These are phyloP conservation scores for Eudasyphora cyanicolor DNA, from an alignment of 2,888 invertebrate species.

Conservation along the genomic window DNA sequence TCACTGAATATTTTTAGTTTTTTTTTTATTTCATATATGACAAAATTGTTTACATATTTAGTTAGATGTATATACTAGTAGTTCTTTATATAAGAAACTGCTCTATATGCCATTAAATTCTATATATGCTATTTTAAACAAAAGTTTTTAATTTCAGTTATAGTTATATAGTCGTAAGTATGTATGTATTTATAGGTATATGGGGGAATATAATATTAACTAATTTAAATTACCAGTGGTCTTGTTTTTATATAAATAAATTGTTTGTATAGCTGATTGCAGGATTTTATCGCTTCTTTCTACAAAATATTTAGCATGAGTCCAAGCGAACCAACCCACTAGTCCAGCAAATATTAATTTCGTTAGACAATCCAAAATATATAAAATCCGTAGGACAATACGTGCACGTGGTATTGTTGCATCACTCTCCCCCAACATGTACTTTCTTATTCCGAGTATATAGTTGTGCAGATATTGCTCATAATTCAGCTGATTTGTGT, in stretches of 20 bases:
- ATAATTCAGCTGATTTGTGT: constrained; percentile 82
- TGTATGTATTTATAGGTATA: no score
- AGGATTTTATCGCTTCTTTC: constrained; percentile 73
- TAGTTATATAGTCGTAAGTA: no score
- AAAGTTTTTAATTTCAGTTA: no score
- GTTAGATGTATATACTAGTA: no score
- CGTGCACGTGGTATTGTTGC: constrained; percentile 87
- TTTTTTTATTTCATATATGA: no score
- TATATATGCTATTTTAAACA: no score
- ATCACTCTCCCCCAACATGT: constrained; percentile 90
- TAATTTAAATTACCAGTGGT: background rate
- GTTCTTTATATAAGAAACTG: no score
- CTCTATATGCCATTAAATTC: no score
- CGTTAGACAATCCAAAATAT: constrained; percentile 81
- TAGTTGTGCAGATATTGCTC: constrained; percentile 85
- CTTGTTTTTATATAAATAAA: constrained; percentile 67
- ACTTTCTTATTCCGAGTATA: constrained; percentile 91
- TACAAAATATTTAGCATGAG: constrained; percentile 74
- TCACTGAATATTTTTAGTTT: no score
- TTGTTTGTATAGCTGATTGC: constrained; percentile 68
- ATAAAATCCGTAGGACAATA: constrained; percentile 77
- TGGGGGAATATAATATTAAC: no score
- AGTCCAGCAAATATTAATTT: constrained; percentile 73
- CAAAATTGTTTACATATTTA: no score
- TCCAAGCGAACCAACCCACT: constrained; percentile 77